Conservation (phyloP, 2,888 invertebrate species). For the Ophioninae sp. region DNA sequence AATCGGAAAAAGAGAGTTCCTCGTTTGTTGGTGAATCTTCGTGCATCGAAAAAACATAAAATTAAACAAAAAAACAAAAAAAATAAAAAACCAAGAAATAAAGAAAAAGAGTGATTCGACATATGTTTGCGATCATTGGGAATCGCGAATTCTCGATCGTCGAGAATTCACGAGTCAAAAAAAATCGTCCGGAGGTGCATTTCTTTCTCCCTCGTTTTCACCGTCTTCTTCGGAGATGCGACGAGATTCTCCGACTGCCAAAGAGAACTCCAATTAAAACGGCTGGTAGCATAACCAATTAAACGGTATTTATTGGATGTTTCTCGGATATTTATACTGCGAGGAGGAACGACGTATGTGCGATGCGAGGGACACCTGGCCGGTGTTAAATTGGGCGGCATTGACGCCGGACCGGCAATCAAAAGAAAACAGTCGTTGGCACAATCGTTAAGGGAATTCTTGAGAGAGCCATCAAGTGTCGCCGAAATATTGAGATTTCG, state of each 20-base stretch:
- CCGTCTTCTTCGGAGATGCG: slow-evolving; percentile 1
- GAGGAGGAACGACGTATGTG: slow-evolving; percentile 29
- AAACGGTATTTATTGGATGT: slow-evolving; percentile 56
- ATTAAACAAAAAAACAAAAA: no score
- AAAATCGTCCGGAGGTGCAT: not conserved
- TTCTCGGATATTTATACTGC: slow-evolving; percentile 41
- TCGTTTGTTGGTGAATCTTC: not conserved
- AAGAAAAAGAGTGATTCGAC: not conserved
- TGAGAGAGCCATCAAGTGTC: not conserved
- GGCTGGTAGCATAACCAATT: slow-evolving; percentile 50
- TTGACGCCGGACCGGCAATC: slow-evolving; percentile 17
- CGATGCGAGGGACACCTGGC: slow-evolving; percentile 53
- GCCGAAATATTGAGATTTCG: not conserved
- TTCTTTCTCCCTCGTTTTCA: not conserved
- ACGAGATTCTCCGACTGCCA: slow-evolving; percentile 34
- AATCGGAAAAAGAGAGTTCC: not conserved
- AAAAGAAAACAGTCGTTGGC: slow-evolving; percentile 22
- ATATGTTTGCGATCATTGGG: slow-evolving; percentile 32
- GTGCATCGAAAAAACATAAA: not conserved
- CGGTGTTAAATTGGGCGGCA: slow-evolving; percentile 48
- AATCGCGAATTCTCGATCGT: slow-evolving; percentile 18
- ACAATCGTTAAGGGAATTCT: not conserved
- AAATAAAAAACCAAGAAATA: no score
- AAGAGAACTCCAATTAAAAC: slow-evolving; percentile 54
- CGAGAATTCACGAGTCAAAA: slow-evolving; percentile 38